Percentiles rank a stretch among this genome's conserved stretches.
phyloP scores from a whole-genome alignment of 2,888 invertebrate genomes.

The Archaeoteleia sp. region DNA sequence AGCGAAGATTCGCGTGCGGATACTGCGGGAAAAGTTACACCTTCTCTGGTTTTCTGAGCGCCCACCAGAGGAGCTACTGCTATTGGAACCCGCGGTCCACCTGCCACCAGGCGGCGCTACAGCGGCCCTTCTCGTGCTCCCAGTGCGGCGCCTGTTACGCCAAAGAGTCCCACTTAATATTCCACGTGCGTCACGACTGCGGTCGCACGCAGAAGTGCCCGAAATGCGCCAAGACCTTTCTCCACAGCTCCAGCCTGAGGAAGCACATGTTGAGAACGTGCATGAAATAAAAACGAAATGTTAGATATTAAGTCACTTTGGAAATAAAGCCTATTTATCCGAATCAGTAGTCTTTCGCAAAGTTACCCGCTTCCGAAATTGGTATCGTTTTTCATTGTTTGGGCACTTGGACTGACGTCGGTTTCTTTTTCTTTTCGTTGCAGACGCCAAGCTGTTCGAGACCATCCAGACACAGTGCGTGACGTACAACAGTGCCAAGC shows the following conservation, averaged over 20 bases:
- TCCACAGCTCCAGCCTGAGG: conserved; percentile 55
- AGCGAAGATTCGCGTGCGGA: conserved; percentile 48
- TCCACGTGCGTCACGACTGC: conserved; percentile 65
- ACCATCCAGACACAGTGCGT: conserved; percentile 5
- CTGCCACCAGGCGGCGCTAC: conserved; percentile 51
- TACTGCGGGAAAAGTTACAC: conserved; percentile 60
- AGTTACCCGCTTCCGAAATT: too few relatives aligned
- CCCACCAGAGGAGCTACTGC: conserved; percentile 56
- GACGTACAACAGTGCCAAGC: conserved; percentile 5
- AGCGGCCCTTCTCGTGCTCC: conserved; percentile 58
- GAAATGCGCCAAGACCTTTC: conserved; percentile 59
- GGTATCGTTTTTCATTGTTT: too few relatives aligned
- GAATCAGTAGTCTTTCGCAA: too few relatives aligned
- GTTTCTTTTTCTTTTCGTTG: conserved; percentile 19
- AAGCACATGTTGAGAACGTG: conserved; percentile 16
- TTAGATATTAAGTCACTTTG: too few relatives aligned
- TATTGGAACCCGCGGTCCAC: conserved; percentile 60
- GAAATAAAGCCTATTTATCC: too few relatives aligned
- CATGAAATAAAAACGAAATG: too few relatives aligned
- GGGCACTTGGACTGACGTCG: too few relatives aligned
- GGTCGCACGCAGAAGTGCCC: conserved; percentile 60
- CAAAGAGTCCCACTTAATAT: conserved; percentile 59
- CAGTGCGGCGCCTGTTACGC: conserved; percentile 62
- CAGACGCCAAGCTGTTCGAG: conserved; percentile 16
- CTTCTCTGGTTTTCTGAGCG: conserved; percentile 48